Evolutionary conservation across 1,140 invertebrate genomes (phyloP).

Genomic region (Dinoponera quadriceps): DNA sequence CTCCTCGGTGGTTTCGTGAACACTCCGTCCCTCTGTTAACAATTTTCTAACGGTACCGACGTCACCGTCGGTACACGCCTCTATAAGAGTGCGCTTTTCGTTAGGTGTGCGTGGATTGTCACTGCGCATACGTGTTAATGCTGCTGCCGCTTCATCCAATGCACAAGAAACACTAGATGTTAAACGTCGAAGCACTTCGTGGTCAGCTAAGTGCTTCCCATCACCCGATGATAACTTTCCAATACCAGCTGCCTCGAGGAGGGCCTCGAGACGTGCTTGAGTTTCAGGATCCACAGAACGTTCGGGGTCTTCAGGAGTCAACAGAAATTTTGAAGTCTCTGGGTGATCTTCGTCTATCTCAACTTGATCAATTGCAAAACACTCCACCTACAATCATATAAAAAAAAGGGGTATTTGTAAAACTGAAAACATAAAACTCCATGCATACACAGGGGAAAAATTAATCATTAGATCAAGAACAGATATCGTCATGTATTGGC

Average conservation of each 20-base stretch:
- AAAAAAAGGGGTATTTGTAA: conserved; percentile 1
- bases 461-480: neutral
- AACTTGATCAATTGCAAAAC: conserved; percentile 89
- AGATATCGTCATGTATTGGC: too few relatives aligned
- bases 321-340: conserved; percentile 92
- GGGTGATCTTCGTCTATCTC: conserved; percentile 90
- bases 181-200: conserved; percentile 92
- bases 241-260: conserved; percentile 95
- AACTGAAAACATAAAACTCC: neutral
- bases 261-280: conserved; percentile 94
- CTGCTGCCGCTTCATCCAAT: conserved; percentile 97
- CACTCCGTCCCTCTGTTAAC: conserved; percentile 95
- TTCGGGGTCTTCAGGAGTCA: conserved; percentile 91
- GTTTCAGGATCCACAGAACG: conserved; percentile 95
- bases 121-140: conserved; percentile 96
- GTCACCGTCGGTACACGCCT: conserved; percentile 97
- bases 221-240: conserved; percentile 90
- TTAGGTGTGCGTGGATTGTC: conserved; percentile 88
- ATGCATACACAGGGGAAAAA: neutral
- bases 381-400: conserved; percentile 87
- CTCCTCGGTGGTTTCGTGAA: conserved; percentile 97
- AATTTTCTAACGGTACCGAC: conserved; percentile 95
- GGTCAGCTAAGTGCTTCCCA: conserved; percentile 92
- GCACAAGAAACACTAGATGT: conserved; percentile 96
- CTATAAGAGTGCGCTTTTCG: conserved; percentile 90